Conservation (phyloP, 2,797 vertebrate species). For the Varecia variegata region DNA sequence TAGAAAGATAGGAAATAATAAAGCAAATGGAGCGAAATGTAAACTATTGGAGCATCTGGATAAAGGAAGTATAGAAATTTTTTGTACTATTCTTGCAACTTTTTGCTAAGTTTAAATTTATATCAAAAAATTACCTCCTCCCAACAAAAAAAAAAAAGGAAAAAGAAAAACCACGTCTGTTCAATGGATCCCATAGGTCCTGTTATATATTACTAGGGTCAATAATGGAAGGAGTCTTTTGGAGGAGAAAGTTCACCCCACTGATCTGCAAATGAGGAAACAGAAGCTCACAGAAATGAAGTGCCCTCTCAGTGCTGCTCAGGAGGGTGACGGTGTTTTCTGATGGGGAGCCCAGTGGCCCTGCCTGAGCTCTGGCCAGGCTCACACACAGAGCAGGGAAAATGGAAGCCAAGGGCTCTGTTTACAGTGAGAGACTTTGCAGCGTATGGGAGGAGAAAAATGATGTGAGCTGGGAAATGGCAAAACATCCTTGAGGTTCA, state of each 20-base stretch:
- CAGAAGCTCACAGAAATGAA: background rate
- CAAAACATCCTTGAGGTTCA: background rate
- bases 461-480: background rate
- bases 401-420: background rate
- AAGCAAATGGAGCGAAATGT: background rate
- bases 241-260: background rate
- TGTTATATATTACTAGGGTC: background rate
- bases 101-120: background rate
- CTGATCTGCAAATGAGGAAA: background rate
- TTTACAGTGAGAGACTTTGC: background rate
- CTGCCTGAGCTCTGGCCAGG: background rate
- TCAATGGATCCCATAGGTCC: background rate
- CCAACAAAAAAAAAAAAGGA: background rate
- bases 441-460: background rate
- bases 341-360: background rate
- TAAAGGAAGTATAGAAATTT: background rate
- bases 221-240: background rate
- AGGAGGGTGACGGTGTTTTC: background rate
- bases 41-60: background rate
- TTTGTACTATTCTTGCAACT: background rate
- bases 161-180: background rate
- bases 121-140: background rate
- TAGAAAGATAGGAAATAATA: background rate
- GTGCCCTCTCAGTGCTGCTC: background rate
- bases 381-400: background rate